phyloP scores from a whole-genome alignment of 2,113 vertebrate genomes.

The Mesitornis unicolor region DNA sequence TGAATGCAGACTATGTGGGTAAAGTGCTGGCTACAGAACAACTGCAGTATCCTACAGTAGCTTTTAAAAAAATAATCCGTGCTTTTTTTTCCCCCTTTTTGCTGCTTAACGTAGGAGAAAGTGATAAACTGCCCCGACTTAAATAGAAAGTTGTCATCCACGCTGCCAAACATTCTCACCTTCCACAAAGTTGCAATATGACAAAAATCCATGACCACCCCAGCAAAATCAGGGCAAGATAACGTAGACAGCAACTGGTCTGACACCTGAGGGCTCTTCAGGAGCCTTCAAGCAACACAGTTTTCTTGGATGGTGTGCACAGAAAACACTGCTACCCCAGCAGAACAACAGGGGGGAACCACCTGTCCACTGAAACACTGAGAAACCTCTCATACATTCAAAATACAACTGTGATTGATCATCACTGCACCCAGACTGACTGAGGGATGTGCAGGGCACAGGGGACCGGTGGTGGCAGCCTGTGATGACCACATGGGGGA shows the following conservation, averaged over 20 bases:
- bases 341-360: too few relatives aligned
- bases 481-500: neutral
- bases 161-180: neutral
- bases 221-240: neutral
- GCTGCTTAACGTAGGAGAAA: neutral
- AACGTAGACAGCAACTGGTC: neutral
- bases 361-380: too few relatives aligned
- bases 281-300: neutral
- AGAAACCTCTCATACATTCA: too few relatives aligned
- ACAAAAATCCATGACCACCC: neutral
- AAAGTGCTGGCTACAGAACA: neutral
- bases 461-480: neutral
- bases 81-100: neutral
- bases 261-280: neutral
- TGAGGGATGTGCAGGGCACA: too few relatives aligned
- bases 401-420: too few relatives aligned
- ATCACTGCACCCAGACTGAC: too few relatives aligned
- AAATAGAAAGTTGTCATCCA: neutral
- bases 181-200: neutral
- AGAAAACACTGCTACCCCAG: neutral
- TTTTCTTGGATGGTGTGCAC: neutral
- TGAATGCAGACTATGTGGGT: neutral
- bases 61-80: constrained; percentile 21
- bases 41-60: neutral
- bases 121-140: neutral